Percentiles rank a stretch among this genome's conserved stretches.
Evolutionary conservation across 2,797 vertebrate species (phyloP).

Genomic region (Enteromius argenteus): DNA sequence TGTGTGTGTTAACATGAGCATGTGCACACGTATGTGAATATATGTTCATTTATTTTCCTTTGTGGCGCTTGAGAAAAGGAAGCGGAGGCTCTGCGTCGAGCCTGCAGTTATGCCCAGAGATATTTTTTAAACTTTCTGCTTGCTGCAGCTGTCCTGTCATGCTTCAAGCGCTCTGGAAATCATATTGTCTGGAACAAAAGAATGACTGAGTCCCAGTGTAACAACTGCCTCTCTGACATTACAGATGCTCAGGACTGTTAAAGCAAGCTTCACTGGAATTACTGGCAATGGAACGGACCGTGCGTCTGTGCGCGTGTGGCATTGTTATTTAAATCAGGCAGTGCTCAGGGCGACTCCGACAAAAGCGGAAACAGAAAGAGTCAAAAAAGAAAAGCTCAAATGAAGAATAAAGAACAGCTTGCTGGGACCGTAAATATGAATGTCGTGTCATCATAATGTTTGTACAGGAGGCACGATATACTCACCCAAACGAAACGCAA

Average conservation of each 20-base stretch:
- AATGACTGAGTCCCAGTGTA: conserved; percentile 42
- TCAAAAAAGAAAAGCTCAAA: conserved; percentile 45
- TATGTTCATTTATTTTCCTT: conserved; percentile 41
- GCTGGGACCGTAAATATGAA: conserved; percentile 53
- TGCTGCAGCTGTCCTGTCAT: conserved; percentile 55
- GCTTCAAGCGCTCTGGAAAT: conserved; percentile 45
- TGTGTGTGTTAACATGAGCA: background rate
- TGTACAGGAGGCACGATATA: conserved; percentile 30
- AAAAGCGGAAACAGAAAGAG: conserved; percentile 34
- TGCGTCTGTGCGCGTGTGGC: conserved; percentile 26
- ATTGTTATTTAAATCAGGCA: conserved; percentile 54
- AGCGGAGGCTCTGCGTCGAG: conserved; percentile 28
- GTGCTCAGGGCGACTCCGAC: conserved; percentile 51
- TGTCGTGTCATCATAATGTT: conserved; percentile 55
- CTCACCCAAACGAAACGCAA: conserved; percentile 15
- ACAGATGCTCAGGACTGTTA: conserved; percentile 46
- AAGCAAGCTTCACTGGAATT: conserved; percentile 43
- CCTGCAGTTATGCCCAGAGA: conserved; percentile 50
- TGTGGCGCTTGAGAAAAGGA: conserved; percentile 70
- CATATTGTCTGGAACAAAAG: conserved; percentile 51
- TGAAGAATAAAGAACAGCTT: conserved; percentile 31
- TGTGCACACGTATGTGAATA: conserved; percentile 3
- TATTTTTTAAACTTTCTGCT: conserved; percentile 57
- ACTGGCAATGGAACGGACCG: conserved; percentile 18
- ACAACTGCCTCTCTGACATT: conserved; percentile 44